A percentile compares a stretch with the other conserved stretches of the same genome.
phyloP scores from a whole-genome alignment of 2,113 vertebrate species.

The Irena cyanogastra region DNA sequence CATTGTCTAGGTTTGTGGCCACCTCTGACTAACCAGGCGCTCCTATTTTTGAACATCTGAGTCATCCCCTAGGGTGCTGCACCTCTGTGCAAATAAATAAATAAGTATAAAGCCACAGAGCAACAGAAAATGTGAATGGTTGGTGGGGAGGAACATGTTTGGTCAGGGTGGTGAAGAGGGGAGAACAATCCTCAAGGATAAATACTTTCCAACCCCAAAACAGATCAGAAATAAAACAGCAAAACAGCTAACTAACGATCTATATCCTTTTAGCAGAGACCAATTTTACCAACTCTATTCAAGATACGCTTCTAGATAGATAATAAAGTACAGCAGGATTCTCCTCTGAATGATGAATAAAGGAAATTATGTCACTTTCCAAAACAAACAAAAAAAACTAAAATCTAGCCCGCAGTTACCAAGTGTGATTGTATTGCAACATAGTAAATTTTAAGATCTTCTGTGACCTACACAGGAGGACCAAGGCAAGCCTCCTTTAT shows the following conservation, averaged over 20 bases:
- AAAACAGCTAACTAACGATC: background rate
- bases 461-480: background rate
- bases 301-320: background rate
- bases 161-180: background rate
- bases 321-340: background rate
- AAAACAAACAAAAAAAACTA: background rate
- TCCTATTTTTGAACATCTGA: conserved; percentile 27
- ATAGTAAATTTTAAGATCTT: background rate
- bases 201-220: background rate
- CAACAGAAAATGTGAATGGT: background rate
- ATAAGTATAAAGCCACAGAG: background rate
- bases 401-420: background rate
- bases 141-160: background rate
- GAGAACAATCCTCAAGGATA: background rate
- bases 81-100: background rate
- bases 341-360: background rate
- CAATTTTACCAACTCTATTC: background rate
- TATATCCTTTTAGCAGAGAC: background rate
- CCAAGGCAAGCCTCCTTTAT: background rate
- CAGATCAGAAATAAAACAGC: background rate
- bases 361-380: background rate
- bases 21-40: background rate
- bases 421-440: background rate
- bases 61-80: background rate
- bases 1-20: background rate